phyloP scores from a whole-genome alignment of 1,140 invertebrate genomes.

The Asobara japonica region DNA sequence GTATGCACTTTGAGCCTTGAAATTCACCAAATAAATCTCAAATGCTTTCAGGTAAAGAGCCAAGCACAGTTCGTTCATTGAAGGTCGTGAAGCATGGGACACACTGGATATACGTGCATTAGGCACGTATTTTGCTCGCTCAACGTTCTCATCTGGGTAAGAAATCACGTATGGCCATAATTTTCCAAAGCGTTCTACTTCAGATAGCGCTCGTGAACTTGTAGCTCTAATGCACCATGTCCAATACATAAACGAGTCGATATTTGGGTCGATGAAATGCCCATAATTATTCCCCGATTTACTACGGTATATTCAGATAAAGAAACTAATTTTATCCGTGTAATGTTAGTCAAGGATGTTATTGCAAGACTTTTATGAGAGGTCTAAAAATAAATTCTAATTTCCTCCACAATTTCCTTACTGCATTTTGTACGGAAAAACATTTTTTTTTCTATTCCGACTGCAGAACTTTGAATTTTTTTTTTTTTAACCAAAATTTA shows the following conservation, averaged over 20 bases:
- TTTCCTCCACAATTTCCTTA: too few relatives aligned
- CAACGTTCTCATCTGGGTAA: conserved; percentile 81
- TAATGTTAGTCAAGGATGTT: too few relatives aligned
- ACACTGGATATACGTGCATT: conserved; percentile 81
- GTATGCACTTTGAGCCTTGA: too few relatives aligned
- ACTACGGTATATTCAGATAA: too few relatives aligned
- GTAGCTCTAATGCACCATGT: neutral
- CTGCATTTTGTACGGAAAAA: too few relatives aligned
- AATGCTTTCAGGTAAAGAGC: conserved; percentile 43
- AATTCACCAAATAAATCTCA: neutral
- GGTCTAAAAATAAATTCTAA: too few relatives aligned
- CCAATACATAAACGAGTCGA: conserved; percentile 1
- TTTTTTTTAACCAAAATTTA: too few relatives aligned
- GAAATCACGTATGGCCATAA: neutral
- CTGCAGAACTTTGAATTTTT: too few relatives aligned
- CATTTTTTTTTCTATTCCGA: too few relatives aligned
- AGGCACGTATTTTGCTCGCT: conserved; percentile 79
- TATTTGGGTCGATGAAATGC: conserved; percentile 20
- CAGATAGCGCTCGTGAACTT: neutral
- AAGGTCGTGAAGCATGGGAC: conserved; percentile 67
- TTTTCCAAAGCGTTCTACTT: neutral
- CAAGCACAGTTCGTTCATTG: conserved; percentile 27
- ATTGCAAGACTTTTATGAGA: too few relatives aligned
- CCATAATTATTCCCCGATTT: neutral
- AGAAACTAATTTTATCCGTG: too few relatives aligned